These are phyloP conservation scores for Orbicella faveolata DNA, from an alignment of 64 coral and sea anemone genomes.

Conservation along the genomic window DNA sequence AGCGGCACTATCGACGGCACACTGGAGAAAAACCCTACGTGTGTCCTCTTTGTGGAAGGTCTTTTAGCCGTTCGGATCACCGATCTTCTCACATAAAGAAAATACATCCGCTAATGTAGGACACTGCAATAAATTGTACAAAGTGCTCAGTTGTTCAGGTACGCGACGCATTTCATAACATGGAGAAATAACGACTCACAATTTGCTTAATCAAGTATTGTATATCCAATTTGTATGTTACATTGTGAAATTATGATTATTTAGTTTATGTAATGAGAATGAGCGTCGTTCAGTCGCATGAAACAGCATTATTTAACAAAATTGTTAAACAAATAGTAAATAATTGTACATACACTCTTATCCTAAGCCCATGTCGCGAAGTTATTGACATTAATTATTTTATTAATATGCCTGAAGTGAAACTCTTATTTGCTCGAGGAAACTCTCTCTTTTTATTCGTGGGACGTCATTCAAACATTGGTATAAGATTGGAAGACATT, in stretches of 20 bases:
- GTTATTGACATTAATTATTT: neutral
- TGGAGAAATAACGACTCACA: neutral
- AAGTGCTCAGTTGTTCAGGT: neutral
- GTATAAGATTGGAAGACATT: too few relatives aligned
- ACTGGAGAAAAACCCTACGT: slow-evolving; percentile 90
- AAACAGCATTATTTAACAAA: neutral
- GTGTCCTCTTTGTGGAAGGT: slow-evolving; percentile 86
- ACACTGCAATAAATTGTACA: neutral
- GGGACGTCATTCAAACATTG: too few relatives aligned
- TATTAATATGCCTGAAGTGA: neutral
- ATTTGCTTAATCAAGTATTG: neutral
- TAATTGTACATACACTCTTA: slow-evolving; percentile 1
- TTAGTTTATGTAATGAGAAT: neutral
- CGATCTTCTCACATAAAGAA: slow-evolving; percentile 90
- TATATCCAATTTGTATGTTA: neutral
- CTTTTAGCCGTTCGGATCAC: slow-evolving; percentile 91
- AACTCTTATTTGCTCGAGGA: neutral
- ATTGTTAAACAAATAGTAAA: neutral
- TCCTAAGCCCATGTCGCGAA: neutral
- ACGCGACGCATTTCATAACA: neutral
- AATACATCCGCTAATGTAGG: slow-evolving; percentile 64
- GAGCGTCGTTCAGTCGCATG: neutral
- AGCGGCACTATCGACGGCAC: slow-evolving; percentile 87
- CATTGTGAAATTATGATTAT: neutral
- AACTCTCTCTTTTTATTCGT: too few relatives aligned